Evolutionary conservation across 2,113 vertebrate species (phyloP).

Genomic region (Circaetus gallicus): DNA sequence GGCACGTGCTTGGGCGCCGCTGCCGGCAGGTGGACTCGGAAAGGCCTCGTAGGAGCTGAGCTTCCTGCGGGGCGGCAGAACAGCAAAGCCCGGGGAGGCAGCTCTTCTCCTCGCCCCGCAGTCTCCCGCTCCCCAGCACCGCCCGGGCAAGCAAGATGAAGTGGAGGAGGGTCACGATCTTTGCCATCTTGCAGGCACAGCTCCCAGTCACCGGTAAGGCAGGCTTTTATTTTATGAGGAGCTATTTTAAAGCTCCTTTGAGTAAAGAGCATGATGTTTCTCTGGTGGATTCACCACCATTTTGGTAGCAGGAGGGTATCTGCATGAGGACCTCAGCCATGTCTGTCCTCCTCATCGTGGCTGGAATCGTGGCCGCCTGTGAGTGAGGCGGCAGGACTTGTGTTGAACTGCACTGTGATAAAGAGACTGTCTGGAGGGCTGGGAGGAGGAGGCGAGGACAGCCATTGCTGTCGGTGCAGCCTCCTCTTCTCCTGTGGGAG

Average conservation of each 20-base stretch:
- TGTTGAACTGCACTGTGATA: background rate
- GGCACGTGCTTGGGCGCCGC: background rate
- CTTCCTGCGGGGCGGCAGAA: conserved; percentile 68
- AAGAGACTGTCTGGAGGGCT: background rate
- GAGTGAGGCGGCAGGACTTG: rapidly evolving
- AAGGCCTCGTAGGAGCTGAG: conserved; percentile 12
- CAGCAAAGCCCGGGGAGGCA: background rate
- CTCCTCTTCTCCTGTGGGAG: background rate
- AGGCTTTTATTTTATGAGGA: rapidly evolving
- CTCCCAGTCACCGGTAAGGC: conserved; percentile 59
- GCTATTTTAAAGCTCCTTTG: background rate
- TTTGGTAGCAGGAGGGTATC: background rate
- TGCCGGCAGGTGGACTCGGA: conserved; percentile 42
- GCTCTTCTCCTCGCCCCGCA: background rate
- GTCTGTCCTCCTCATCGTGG: rapidly evolving
- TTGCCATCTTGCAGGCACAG: conserved; percentile 14
- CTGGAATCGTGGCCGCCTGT: background rate
- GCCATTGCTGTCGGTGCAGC: rapidly evolving
- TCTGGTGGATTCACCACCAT: background rate
- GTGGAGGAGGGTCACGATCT: background rate
- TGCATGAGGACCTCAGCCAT: rapidly evolving
- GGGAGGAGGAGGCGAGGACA: background rate
- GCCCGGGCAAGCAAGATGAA: background rate
- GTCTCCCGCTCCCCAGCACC: background rate
- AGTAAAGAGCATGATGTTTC: background rate